Percentiles rank a stretch among this genome's conserved stretches.
These are phyloP conservation scores for Malthinus flaveolus DNA, from an alignment of 2,888 invertebrate species.

Conservation along the genomic window DNA sequence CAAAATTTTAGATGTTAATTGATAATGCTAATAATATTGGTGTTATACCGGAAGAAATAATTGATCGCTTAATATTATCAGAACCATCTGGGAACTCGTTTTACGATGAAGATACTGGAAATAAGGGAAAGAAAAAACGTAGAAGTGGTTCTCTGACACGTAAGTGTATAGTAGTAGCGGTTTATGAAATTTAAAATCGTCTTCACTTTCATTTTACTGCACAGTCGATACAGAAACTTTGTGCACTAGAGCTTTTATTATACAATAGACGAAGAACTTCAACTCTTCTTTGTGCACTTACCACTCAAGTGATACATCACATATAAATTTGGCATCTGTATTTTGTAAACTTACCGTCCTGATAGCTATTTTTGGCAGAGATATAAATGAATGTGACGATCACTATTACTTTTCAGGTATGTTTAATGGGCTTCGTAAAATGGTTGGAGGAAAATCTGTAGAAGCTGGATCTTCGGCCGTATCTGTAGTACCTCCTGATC, in stretches of 20 bases:
- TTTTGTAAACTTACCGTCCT: too few relatives aligned
- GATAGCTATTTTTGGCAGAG: too few relatives aligned
- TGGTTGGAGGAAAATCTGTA: slow-evolving; percentile 65
- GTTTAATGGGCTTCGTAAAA: slow-evolving; percentile 76
- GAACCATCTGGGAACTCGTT: slow-evolving; percentile 44
- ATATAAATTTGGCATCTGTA: too few relatives aligned
- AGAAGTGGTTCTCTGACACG: slow-evolving; percentile 86
- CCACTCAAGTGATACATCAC: too few relatives aligned
- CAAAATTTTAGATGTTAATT: slow-evolving; percentile 68
- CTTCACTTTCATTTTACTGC: neutral
- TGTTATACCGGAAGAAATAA: slow-evolving; percentile 65
- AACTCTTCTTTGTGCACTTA: too few relatives aligned
- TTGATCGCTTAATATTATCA: slow-evolving; percentile 51
- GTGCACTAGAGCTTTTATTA: too few relatives aligned
- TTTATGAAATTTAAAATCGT: slow-evolving; percentile 6
- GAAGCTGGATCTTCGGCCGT: slow-evolving; percentile 56
- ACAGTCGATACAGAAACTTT: too few relatives aligned
- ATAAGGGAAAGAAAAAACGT: slow-evolving; percentile 73
- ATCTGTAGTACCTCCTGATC: slow-evolving; percentile 48
- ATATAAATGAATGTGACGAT: too few relatives aligned
- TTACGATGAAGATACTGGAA: slow-evolving; percentile 56
- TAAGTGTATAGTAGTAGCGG: slow-evolving; percentile 54
- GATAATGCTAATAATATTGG: slow-evolving; percentile 78
- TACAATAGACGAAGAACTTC: too few relatives aligned
- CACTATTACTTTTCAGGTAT: slow-evolving; percentile 60